Evolutionary conservation across 2,888 invertebrate genomes (phyloP).

Genomic region (Adela reaumurella): DNA sequence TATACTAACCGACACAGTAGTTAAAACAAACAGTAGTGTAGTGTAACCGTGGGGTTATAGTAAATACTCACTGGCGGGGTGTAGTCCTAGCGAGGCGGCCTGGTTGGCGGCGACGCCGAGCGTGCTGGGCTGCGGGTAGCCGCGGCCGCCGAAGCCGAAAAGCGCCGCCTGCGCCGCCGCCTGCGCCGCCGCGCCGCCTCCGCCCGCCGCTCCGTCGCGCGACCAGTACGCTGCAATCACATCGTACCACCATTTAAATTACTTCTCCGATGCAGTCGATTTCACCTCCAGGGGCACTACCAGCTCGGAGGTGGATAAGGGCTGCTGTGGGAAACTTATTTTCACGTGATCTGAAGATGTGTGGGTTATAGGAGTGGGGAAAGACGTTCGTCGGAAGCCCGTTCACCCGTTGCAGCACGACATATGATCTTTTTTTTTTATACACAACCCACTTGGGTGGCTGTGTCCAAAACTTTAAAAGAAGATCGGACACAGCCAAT

Average conservation of each 20-base stretch:
- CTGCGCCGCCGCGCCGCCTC: slow-evolving; percentile 40
- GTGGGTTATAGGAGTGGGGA: too few relatives aligned
- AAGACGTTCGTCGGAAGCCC: too few relatives aligned
- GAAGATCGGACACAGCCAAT: too few relatives aligned
- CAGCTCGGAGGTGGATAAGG: too few relatives aligned
- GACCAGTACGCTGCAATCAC: slow-evolving; percentile 84
- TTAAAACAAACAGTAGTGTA: too few relatives aligned
- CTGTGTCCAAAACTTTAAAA: too few relatives aligned
- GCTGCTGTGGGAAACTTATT: too few relatives aligned
- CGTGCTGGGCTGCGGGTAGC: slow-evolving; percentile 61
- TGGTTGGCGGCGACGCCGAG: slow-evolving; percentile 83
- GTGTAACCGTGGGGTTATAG: background rate
- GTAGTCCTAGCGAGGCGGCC: slow-evolving; percentile 77
- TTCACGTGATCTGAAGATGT: too few relatives aligned
- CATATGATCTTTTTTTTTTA: too few relatives aligned
- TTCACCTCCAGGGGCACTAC: background rate
- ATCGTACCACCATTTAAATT: background rate
- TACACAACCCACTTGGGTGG: too few relatives aligned
- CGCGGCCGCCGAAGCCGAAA: slow-evolving; percentile 40
- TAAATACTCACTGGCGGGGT: slow-evolving; percentile 68
- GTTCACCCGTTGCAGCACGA: too few relatives aligned
- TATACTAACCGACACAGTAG: too few relatives aligned
- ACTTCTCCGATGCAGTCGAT: background rate
- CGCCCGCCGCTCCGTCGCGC: slow-evolving; percentile 43
- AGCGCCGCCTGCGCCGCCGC: slow-evolving; percentile 51